Evolutionary conservation across 2,797 vertebrate species (phyloP).

Genomic region (Oreochromis grahami): DNA sequence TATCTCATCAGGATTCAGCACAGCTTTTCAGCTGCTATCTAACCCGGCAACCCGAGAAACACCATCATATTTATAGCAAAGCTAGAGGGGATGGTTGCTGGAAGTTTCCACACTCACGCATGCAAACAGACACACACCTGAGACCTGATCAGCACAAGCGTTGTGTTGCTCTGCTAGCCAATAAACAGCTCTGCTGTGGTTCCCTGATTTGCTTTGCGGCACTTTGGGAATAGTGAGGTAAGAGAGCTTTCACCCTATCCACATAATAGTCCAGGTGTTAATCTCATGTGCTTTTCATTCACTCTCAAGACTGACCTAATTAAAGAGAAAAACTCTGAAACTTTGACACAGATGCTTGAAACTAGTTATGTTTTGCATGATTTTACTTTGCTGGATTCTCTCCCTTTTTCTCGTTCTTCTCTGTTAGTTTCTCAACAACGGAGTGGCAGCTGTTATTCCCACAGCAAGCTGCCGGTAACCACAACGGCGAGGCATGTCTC

Average conservation of each 20-base stretch:
- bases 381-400: not conserved
- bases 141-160: not conserved
- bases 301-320: not conserved
- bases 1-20: not conserved
- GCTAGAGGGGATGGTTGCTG: slow-evolving; percentile 5
- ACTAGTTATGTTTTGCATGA: not conserved
- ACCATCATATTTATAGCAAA: slow-evolving; percentile 28
- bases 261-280: not conserved
- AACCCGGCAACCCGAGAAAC: slow-evolving; percentile 6
- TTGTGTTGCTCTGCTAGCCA: not conserved
- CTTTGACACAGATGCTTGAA: not conserved
- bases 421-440: slow-evolving; percentile 28
- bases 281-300: not conserved
- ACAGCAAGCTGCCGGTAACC: slow-evolving; percentile 23
- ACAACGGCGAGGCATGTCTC: slow-evolving; percentile 31
- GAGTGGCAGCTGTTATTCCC: slow-evolving; percentile 67
- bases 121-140: slow-evolving; percentile 12
- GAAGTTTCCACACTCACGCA: not conserved
- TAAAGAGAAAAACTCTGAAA: not conserved
- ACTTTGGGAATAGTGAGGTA: not conserved
- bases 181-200: slow-evolving; percentile 1
- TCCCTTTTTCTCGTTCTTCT: slow-evolving; percentile 5
- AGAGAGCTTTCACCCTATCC: not conserved
- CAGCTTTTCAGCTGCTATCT: slow-evolving; percentile 1
- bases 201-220: not conserved